Percentiles rank a stretch among this genome's conserved stretches.
Conservation (phyloP, 2,888 invertebrate species). For the Prosopocoilus inquinatus region DNA sequence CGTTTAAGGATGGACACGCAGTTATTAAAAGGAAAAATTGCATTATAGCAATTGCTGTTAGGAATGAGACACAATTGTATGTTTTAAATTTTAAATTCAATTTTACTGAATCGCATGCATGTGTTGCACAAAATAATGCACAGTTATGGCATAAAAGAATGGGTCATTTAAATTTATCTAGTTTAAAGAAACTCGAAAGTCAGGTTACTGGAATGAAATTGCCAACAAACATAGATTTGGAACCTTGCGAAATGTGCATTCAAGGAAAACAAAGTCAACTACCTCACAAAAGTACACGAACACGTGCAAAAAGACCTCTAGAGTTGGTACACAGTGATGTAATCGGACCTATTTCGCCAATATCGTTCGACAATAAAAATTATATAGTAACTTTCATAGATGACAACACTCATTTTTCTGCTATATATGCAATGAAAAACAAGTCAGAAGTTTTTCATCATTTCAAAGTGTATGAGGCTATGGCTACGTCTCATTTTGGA, state of each 20-base stretch:
- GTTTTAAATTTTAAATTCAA: too few species aligned
- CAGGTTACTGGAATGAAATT: too few species aligned
- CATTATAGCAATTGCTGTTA: too few species aligned
- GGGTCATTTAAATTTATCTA: too few species aligned
- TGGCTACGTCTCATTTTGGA: slow-evolving; percentile 9
- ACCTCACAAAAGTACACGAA: neutral
- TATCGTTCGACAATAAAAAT: neutral
- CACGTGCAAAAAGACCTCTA: neutral
- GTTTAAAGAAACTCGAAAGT: too few species aligned
- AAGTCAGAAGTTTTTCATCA: neutral
- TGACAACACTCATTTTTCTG: neutral
- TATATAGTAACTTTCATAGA: neutral
- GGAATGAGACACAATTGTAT: too few species aligned
- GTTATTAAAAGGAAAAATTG: too few species aligned
- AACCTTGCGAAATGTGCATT: neutral
- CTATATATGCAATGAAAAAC: neutral
- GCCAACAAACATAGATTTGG: too few species aligned
- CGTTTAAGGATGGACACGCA: too few species aligned
- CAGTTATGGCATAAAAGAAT: too few species aligned
- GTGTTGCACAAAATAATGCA: too few species aligned
- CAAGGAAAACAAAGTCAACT: neutral
- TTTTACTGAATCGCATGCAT: too few species aligned
- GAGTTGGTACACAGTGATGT: neutral
- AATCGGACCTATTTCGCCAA: neutral
- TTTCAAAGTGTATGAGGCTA: neutral